phyloP scores from a whole-genome alignment of 2,113 vertebrate species.

The Glaucidium brasilianum region DNA sequence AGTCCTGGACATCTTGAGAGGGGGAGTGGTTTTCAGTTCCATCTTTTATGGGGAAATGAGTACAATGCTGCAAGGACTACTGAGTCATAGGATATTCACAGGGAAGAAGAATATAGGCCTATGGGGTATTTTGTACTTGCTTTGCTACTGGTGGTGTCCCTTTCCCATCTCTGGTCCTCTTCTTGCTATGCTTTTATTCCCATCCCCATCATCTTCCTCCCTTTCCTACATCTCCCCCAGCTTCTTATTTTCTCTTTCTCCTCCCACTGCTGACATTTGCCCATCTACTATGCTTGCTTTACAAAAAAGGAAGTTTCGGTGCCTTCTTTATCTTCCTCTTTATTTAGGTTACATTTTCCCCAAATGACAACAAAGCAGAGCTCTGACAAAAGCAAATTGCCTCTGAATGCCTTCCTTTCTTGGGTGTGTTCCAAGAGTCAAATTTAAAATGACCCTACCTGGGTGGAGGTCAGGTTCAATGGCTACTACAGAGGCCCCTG shows the following conservation, averaged over 20 bases:
- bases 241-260: not conserved
- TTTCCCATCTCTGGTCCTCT: not conserved
- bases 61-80: not conserved
- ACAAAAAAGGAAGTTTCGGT: not conserved
- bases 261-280: not conserved
- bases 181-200: not conserved
- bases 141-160: not conserved
- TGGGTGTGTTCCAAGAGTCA: not conserved
- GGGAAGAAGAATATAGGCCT: not conserved
- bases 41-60: not conserved
- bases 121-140: not conserved
- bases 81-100: not conserved
- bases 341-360: not conserved
- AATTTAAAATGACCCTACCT: constrained; percentile 21
- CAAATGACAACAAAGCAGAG: not conserved
- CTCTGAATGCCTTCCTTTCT: not conserved
- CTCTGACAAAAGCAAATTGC: not conserved
- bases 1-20: not conserved
- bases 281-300: not conserved
- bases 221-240: not conserved
- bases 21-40: not conserved
- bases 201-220: not conserved
- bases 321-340: not conserved
- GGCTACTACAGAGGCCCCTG: constrained; percentile 1
- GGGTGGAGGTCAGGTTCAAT: constrained; percentile 44